Base-by-base conservation (phyloP, 2,113 vertebrate species). In the Aix galericulata region DNA sequence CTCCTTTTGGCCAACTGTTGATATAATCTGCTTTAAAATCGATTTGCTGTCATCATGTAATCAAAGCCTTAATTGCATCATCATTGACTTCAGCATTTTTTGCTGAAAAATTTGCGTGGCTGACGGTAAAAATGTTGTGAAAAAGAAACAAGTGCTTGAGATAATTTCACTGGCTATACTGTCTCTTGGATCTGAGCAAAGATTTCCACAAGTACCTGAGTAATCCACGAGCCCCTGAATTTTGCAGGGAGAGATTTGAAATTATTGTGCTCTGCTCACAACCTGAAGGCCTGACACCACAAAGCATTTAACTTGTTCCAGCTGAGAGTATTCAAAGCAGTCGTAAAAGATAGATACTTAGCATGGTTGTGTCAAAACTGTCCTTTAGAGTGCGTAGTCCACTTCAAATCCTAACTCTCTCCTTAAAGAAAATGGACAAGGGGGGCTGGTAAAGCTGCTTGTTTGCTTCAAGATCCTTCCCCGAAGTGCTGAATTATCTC, bases 31-130 rank as follows among this genome's bases (percentile, higher is more conserved):
- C 86, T 96, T 95, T 90, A 82, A 94, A 94, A 97, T 97, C 50
- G 95, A 96, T 96, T 96, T 96, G 78, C 95, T 97, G 95, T 96
- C 96, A 96, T 93, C 92, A 15, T 94, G 91, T 93, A 96, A 92
- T 96, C 94, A 96, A 94, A 97, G 94, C 92, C 62, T 91, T 96
- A 96, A 96, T 96, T 97, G 88, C 96, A 96, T 96, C 96, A 92
- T 96, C 93, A 96, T 91, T 93, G 95, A 96, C 94, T 95, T 86
- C 88, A 93, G 88, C 74, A 8, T 71, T 95, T 96, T 92, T 91
- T 82, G 40, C 91, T 96, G 92, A 93, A 91, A 87, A 86, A 95
- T 92, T 84, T 73, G 73, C 72, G 82, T 0, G 25, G 46, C 69
- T 40, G 73, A 82, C 84, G 86, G 92, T 91, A 63, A 96, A 93